Base-by-base conservation (phyloP, 2,113 vertebrate genomes). In the Pavo muticus region DNA sequence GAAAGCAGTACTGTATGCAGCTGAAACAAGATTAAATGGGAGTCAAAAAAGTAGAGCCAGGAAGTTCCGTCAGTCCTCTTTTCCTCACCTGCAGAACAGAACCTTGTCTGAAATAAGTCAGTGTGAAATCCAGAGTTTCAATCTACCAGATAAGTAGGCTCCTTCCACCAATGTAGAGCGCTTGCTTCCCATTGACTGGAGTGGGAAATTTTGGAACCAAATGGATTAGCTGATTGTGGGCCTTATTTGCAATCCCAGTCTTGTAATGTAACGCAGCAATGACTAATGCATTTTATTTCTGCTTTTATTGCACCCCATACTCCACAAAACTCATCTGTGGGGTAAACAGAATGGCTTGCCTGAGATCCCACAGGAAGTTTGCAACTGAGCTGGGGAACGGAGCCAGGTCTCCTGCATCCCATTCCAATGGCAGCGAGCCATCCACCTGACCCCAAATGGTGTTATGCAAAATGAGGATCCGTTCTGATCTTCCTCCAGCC, bases 391-490 rank as follows among this genome's bases (percentile, higher is more conserved):
- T 72, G 85, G 47, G 52, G 76, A 80, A 60, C 5, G 1, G 71
- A 88, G 76, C 76, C 86, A 94, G 65, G 73, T 78, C 76, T 95
- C 65, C 61, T 23, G 35, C 80, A 84, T 84, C 93, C 83, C 85
- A 68, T 83, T 86, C 56, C 76, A 56, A 30, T 67, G 83, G 93
- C 88, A 96, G 30, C 83, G 23, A 85, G 80, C 93, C 90, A 87
- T 81, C 44, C 88, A 95, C 90, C 92, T 93, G 90, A 88, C 63
- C 86, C 83, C 84, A 84, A 78, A 52, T 3, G 73, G 63, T 44
- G 69, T 81, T 59, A 59, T 14, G 42, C 88, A 93, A 92, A 88
- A 87, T 12, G 47, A 96, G 92, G 80, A 92, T 87, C 88, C 40
- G 4, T 80, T 88, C 93, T 59, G 86, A 82, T 35, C 48, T 75